Evolutionary conservation across 2,888 invertebrate genomes (phyloP).

Genomic region (Cataglyphis altisquamis): DNA sequence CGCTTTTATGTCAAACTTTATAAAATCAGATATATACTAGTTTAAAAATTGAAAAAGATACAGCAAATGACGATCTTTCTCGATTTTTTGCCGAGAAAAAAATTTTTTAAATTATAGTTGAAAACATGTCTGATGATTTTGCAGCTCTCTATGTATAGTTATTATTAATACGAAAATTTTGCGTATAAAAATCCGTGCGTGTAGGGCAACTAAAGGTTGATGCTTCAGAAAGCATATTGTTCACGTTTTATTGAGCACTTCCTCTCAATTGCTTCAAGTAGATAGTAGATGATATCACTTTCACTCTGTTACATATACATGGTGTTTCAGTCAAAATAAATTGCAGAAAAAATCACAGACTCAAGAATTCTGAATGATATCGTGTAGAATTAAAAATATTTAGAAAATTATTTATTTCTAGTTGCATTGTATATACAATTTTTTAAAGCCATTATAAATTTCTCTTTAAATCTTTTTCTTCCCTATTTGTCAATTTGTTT

Average conservation of each 20-base stretch:
- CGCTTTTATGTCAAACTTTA: background rate
- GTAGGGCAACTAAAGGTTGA: background rate
- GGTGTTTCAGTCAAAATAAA: background rate
- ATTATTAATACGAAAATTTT: background rate
- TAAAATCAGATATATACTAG: background rate
- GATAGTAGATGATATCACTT: constrained; percentile 43
- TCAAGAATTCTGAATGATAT: background rate
- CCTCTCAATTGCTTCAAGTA: constrained; percentile 49
- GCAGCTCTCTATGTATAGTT: too few relatives aligned
- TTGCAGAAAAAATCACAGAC: background rate
- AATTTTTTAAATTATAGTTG: background rate
- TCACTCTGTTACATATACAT: background rate
- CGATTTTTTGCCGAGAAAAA: background rate
- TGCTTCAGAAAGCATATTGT: constrained; percentile 3
- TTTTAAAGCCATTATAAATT: background rate
- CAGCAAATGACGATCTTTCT: background rate
- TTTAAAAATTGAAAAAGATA: background rate
- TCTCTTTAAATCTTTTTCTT: background rate
- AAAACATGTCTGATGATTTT: too few relatives aligned
- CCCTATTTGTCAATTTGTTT: background rate
- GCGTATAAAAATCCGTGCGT: background rate
- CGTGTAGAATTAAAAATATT: background rate
- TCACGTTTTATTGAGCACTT: constrained; percentile 36
- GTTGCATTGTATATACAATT: background rate
- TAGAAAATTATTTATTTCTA: background rate